Conservation (phyloP, 1,140 invertebrate genomes). For the Aphaenogaster rudis region DNA sequence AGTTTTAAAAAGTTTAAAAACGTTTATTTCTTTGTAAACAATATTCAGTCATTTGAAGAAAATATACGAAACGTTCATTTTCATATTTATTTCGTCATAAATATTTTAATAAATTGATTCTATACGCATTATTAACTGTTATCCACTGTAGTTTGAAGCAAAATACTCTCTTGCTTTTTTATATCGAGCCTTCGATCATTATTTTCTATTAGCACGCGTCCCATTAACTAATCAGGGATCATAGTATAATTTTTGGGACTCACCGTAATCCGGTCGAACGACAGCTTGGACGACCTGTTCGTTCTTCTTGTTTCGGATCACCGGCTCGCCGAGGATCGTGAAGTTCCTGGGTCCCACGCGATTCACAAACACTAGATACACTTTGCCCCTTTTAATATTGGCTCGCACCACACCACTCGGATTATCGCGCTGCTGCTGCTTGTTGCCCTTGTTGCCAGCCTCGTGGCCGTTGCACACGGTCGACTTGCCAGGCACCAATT, state of each 20-base stretch:
- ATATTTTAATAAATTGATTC: constrained; percentile 9
- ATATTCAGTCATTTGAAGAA: not conserved
- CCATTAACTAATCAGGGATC: not conserved
- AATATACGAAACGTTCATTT: not conserved
- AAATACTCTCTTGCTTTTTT: not conserved
- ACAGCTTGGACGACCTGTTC: constrained; percentile 87
- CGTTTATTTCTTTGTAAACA: not conserved
- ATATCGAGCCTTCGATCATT: not conserved
- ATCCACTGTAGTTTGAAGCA: too few relatives aligned
- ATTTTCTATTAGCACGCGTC: not conserved
- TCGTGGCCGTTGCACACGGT: constrained; percentile 79
- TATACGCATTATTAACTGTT: not conserved
- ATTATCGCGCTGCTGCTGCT: constrained; percentile 77
- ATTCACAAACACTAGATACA: constrained; percentile 90
- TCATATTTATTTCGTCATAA: not conserved
- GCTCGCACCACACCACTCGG: constrained; percentile 86
- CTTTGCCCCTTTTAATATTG: constrained; percentile 89
- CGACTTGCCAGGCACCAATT: constrained; percentile 82
- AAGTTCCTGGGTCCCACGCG: constrained; percentile 90
- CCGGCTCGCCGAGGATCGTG: constrained; percentile 89
- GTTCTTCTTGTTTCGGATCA: constrained; percentile 87
- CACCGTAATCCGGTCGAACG: constrained; percentile 89
- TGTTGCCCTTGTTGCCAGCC: constrained; percentile 61
- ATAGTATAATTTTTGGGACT: constrained; percentile 78
- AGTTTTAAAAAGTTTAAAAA: not conserved